Evolutionary conservation across 1,140 invertebrate genomes (phyloP), one percentile per base, ranked within the genome.

Genomic region (Centruroides sculpturatus): DNA sequence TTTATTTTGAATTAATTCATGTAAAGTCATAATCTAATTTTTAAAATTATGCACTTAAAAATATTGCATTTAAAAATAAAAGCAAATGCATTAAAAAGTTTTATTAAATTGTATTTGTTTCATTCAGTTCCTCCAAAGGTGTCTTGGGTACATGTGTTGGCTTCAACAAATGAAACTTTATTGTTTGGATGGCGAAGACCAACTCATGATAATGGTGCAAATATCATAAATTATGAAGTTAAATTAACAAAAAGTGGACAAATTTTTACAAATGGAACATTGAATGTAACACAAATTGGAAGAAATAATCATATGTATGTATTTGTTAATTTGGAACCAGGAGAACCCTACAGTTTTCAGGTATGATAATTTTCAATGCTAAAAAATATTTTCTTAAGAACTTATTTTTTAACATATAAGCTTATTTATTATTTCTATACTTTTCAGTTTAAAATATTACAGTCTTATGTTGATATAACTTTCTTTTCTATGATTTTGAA

Each of bases 101-200:
- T 23, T 23, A 23, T 23, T 23, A 35, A 52, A 36, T 35, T 53
- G 23, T 52, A 35, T 55, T 13, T 61, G 5, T 54, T 12, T n/a
- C 46, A 59, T 60, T 35, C 56, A 66, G 66, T 66, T 65, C 66
- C 66, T 47, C 64, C 66, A 12, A 66, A 66, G 57, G 64, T 66
- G n/a, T 65, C 63, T 23, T 63, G 62, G 61, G 59, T 66, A 12
- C 66, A 66, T 57, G 57, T 66, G 4, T 56, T 66, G 13, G 66
- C 64, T 10, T 62, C 64, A 3, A 66, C 66, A 23, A 66, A 66
- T 57, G 61, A 66, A 57, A 66, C 64, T 8, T 61, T 66, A 6
- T 46, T 66, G 12, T 66, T 66, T 56, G 66, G 63, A 23, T 66
- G 66, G 66, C 59, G 62, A 59, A 57, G 66, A 53, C 66, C 66